phyloP scores from a whole-genome alignment of 2,797 vertebrate species.

The Pyrrhura leucotis region DNA sequence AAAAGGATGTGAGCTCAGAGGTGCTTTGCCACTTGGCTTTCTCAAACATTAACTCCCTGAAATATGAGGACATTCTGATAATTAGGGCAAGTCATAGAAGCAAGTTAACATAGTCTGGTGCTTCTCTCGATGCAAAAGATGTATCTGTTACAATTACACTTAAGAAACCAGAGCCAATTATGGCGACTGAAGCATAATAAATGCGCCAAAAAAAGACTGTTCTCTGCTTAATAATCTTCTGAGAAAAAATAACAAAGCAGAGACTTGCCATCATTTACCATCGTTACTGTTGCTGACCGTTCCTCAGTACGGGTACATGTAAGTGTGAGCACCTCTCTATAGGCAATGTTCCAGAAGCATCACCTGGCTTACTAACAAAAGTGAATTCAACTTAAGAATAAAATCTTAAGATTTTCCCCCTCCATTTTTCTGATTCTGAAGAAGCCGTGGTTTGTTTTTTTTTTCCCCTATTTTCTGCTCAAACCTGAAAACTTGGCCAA shows the following conservation, averaged over 20 bases:
- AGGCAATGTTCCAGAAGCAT: not conserved
- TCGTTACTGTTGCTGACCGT: not conserved
- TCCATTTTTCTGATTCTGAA: not conserved
- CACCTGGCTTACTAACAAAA: not conserved
- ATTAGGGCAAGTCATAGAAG: not conserved
- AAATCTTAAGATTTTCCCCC: not conserved
- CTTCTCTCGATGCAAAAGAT: not conserved
- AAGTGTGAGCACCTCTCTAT: rapidly evolving
- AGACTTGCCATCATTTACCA: not conserved
- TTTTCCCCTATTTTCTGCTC: not conserved
- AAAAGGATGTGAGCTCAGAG: not conserved
- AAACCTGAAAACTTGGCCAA: not conserved
- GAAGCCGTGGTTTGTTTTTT: not conserved
- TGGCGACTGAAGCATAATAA: not conserved
- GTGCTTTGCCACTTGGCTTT: not conserved
- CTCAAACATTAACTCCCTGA: not conserved
- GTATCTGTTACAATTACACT: not conserved
- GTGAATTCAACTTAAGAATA: not conserved
- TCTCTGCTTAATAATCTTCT: not conserved
- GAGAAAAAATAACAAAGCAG: not conserved
- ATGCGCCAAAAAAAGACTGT: not conserved
- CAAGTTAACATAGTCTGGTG: not conserved
- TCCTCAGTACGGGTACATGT: rapidly evolving
- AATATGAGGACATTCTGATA: not conserved
- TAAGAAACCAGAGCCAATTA: not conserved